Conservation (phyloP, 2,888 invertebrate species). For the Clitarchus hookeri region DNA sequence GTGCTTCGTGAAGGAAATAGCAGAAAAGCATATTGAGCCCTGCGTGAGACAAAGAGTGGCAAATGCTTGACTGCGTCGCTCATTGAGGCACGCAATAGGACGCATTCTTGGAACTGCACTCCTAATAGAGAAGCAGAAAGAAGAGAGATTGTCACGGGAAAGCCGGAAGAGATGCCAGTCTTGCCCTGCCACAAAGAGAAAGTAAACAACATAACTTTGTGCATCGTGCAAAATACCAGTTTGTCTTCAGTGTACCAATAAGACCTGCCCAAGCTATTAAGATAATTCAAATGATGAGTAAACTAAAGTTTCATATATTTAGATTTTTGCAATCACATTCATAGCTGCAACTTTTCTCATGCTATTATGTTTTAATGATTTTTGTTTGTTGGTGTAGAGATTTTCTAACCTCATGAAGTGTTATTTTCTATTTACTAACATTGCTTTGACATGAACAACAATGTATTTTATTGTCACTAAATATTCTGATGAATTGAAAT, state of each 20-base stretch:
- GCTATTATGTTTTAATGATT: background rate
- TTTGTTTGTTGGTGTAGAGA: background rate
- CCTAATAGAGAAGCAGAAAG: background rate
- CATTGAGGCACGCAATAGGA: background rate
- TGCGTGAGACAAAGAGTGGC: background rate
- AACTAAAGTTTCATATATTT: background rate
- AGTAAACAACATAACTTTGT: background rate
- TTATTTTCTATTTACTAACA: background rate
- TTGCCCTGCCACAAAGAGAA: background rate
- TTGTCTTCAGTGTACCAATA: background rate
- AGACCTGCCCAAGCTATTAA: background rate
- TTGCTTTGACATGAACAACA: background rate
- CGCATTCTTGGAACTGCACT: conserved; percentile 7
- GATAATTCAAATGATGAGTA: background rate
- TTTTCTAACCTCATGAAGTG: background rate
- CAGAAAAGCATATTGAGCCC: background rate
- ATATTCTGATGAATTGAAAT: background rate
- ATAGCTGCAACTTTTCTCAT: background rate
- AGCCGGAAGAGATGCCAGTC: background rate
- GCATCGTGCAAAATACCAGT: background rate
- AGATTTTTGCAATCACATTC: background rate
- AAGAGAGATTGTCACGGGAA: background rate
- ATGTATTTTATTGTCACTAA: background rate
- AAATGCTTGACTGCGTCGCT: background rate
- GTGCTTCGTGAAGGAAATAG: background rate